Percentiles rank a stretch among this genome's conserved stretches.
Conservation (phyloP, 1,140 invertebrate genomes). For the Ooceraea biroi region DNA sequence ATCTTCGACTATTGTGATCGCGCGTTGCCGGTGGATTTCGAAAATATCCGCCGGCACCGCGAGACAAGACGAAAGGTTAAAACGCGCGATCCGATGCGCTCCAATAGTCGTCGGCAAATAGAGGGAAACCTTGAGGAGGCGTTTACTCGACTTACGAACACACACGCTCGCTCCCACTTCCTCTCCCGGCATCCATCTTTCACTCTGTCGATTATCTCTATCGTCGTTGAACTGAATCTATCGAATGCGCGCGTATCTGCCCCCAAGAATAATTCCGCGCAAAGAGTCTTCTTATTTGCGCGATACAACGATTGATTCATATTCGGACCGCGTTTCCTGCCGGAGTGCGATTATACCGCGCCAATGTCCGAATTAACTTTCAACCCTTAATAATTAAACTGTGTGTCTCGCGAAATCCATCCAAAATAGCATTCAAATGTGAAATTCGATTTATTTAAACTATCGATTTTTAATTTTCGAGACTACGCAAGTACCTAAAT, state of each 20-base stretch:
- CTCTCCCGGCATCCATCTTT: slow-evolving; percentile 53
- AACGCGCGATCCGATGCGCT: slow-evolving; percentile 40
- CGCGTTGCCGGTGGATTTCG: slow-evolving; percentile 26
- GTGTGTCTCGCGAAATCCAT: not conserved
- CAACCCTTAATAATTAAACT: not conserved
- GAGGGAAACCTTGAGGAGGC: slow-evolving; percentile 66
- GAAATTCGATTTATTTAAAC: not conserved
- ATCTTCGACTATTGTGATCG: slow-evolving; percentile 5
- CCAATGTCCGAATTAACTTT: not conserved
- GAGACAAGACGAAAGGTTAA: slow-evolving; percentile 52
- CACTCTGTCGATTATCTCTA: slow-evolving; percentile 69
- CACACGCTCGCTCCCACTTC: slow-evolving; percentile 18
- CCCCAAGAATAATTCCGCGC: slow-evolving; percentile 41
- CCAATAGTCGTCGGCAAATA: slow-evolving; percentile 59
- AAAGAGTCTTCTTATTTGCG: slow-evolving; percentile 23
- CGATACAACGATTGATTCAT: not conserved
- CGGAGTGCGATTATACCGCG: too few species aligned
- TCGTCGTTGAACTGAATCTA: slow-evolving; percentile 62
- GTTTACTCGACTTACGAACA: slow-evolving; percentile 47
- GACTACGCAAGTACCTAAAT: not conserved
- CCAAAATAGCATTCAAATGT: not conserved
- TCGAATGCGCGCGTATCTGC: slow-evolving; percentile 37
- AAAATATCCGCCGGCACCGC: slow-evolving; percentile 58
- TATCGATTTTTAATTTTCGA: slow-evolving; percentile 12
- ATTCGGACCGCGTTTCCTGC: not conserved